Base-by-base conservation (phyloP, 2,113 vertebrate species). In the Etia nguti region DNA sequence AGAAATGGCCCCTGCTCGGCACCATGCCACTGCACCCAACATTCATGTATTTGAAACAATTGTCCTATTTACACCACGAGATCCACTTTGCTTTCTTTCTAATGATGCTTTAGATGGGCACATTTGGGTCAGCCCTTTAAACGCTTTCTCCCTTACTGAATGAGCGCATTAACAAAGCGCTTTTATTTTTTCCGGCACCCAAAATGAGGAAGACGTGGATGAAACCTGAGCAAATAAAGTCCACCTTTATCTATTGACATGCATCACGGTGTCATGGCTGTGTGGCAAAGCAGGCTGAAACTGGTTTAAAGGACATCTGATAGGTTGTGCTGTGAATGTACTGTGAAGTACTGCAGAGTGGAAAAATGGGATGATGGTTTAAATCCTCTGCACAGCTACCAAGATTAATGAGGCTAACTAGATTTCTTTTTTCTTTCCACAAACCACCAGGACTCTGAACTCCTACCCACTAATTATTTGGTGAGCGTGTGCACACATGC, bases 71-170 rank as follows among this genome's bases (percentile, higher is more conserved):
- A 88, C 77, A 82, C 81, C 77, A 50, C 55, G 22, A 85, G 83
- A 86, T 89, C 85, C 83, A 88, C 87, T 91, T 87, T 88, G 86
- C 86, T 88, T 82, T 84, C 80, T 73, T 88, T 92, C 82, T 88
- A 83, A 88, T 81, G 83, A 89, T 6, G 89, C 92, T 89, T 90
- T 83, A 29, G 90, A 79, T 73, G 73, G 81, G 86, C 88, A 55
- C 82, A 94, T 93, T 92, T 93, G 89, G 94, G 90, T 94, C 92
- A 94, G 52, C 77, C 55, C 50, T 81, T 90, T 88, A 88, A 92
- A 55, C 3, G 55, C 91, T 84, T 84, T 87, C 83, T 91, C 57
- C 77, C 77, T 85, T 59, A 15, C 2, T 92, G 81, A 94, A 92
- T 89, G 91, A 84, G 59, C 1, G 8, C 5, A 29, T 80, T 36